Percentiles rank a stretch among this genome's conserved stretches.
Conservation (phyloP, 2,797 vertebrate genomes). For the Falco rusticolus region DNA sequence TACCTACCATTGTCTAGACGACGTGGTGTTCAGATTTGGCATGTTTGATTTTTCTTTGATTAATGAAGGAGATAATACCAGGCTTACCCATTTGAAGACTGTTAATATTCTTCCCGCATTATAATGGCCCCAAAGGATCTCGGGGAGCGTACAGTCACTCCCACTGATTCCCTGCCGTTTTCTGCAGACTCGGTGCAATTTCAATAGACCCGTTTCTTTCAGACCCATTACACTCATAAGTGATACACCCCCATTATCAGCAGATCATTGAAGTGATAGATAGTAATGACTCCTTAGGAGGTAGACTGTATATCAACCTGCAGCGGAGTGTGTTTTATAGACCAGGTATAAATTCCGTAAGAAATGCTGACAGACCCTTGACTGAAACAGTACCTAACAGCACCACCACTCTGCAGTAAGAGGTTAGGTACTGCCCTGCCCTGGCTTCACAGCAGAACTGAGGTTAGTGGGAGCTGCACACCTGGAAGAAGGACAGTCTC, state of each 20-base stretch:
- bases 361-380: background rate
- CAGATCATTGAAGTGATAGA: constrained; percentile 60
- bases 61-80: constrained; percentile 45
- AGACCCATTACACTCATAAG: constrained; percentile 44
- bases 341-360: background rate
- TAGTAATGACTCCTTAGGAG: constrained; percentile 43
- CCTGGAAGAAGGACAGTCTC: background rate
- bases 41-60: constrained; percentile 59
- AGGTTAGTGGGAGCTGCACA: background rate
- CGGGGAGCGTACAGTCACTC: constrained; percentile 21
- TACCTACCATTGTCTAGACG: background rate
- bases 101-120: constrained; percentile 26
- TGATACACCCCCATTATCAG: constrained; percentile 52
- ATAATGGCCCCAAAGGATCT: constrained; percentile 40
- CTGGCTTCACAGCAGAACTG: background rate
- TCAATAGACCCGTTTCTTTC: constrained; percentile 59
- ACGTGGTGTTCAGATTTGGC: background rate
- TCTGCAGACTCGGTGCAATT: constrained; percentile 45
- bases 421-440: background rate
- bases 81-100: constrained; percentile 40
- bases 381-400: background rate
- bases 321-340: background rate
- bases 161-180: background rate
- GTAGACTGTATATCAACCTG: constrained; percentile 14
- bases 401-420: background rate